Base-by-base conservation (phyloP, 1,140 invertebrate species). In the Pachypsylla venusta region DNA sequence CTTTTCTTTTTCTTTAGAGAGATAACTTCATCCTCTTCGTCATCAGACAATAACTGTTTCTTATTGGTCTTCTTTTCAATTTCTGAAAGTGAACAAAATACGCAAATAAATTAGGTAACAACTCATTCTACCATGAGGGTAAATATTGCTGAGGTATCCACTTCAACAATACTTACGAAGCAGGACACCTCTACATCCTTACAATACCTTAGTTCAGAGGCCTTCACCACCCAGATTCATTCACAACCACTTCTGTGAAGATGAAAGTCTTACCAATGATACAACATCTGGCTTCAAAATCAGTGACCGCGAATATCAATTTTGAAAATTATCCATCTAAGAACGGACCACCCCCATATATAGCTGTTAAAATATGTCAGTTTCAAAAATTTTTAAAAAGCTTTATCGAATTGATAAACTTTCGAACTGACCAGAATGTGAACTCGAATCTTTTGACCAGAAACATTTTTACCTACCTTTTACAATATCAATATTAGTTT, bases 1-100 rank as follows among this genome's bases (percentile, higher is more conserved):
- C 64, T 68, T 19, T 48, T 48, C 42, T 48, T 48, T 48, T 48
- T 48, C 42, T 48, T 25, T 58, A 48, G 53, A 27, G 25, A 25
- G 56, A 30, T 48, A 62, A 56, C 22, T 60, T 35, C 25, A n/a
- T n/a, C n/a, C n/a, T n/a, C n/a, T 48, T 4, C 22, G 42, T 48
- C 42, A 48, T 48, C n/a, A 19, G 16, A n/a, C 4, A 48, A n/a
- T 19, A n/a, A n/a, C 42, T 48, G 42, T 48, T 14, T 30, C 26
- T 19, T n/a, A 16, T 59, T 25, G 58, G 27, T 57, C 40, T 61
- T 62, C 35, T 61, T 61, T 40, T 48, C 42, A 5, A 48, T 48
- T 48, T 48, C 42, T 48, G 22, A 48, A 48, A n/a, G 22, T 7
- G 16, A 48, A 48, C 42, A 48, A 48, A 16, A 35, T 12, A 12